These are phyloP conservation scores for Rhinopomastus cyanomelas DNA, from an alignment of 2,113 vertebrate genomes.

Conservation along the genomic window DNA sequence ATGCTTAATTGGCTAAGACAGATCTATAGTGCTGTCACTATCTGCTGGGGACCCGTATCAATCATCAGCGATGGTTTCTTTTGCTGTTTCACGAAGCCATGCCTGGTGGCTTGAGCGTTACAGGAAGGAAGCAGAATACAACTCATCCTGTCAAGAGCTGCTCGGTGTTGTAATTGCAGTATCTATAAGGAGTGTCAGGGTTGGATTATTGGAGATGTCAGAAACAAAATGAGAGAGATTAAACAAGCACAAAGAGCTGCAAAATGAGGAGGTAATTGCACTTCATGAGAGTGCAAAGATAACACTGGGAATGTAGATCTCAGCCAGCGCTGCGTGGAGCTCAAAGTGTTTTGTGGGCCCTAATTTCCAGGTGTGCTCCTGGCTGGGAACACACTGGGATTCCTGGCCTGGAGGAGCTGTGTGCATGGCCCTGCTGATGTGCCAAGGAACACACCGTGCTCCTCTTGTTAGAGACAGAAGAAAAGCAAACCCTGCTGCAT, in stretches of 20 bases:
- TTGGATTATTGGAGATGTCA: constrained; percentile 53
- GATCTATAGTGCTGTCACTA: neutral
- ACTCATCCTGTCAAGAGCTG: constrained; percentile 22
- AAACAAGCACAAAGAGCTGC: constrained; percentile 28
- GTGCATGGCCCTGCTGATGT: neutral
- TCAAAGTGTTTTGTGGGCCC: neutral
- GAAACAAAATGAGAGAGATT: constrained; percentile 50
- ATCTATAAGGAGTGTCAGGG: constrained; percentile 13
- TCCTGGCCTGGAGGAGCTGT: neutral
- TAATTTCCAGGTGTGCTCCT: rapidly evolving
- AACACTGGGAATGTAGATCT: neutral
- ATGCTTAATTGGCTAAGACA: neutral
- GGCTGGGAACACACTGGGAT: rapidly evolving
- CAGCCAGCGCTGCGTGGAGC: neutral
- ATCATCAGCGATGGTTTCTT: neutral
- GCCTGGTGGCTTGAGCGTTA: neutral
- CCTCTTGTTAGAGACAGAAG: neutral
- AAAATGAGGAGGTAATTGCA: constrained; percentile 47
- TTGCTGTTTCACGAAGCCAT: neutral
- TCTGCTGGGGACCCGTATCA: constrained; percentile 2
- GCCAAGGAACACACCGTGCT: neutral
- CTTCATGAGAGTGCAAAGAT: constrained; percentile 5
- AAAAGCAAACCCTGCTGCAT: neutral
- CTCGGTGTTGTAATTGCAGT: constrained; percentile 30
- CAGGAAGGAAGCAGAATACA: constrained; percentile 5